Evolutionary conservation across 2,888 invertebrate genomes (phyloP), one percentile per base, ranked within the genome.

Genomic region (Phymatocera aterrima): DNA sequence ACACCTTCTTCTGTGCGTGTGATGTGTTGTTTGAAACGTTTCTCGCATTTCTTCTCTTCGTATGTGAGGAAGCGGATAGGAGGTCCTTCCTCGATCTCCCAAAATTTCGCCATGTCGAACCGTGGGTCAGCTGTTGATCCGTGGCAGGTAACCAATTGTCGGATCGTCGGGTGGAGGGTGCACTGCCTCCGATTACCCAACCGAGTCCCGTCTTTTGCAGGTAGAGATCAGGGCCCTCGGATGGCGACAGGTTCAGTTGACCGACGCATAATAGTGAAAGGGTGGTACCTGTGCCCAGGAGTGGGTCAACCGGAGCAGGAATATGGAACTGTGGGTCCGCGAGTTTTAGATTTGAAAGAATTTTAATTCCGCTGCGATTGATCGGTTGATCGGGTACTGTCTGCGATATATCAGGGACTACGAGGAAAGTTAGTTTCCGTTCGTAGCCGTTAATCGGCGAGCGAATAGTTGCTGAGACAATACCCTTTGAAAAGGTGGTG

Each of bases 171-270:
- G 0, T 40, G 21, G 65, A 40, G 46, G 64, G 43, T 15, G 60
- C 40, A 28, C 60, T 78, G 21, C 80, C 79, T 0, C 79, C 81
- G 65, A 82, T 60, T 15, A 82, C 51, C 82, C 81, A 82, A 21
- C 81, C 82, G 0, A 81, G 74, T 64, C 65, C 78, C 3, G 81
- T 79, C 37, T 79, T 78, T 54, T 81, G 82, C 1, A 81, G 28
- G n/a, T 40, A 34, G 1, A 57, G 24, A 57, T 57, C 57, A 12
- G 57, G 57, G 12, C 57, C 60, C 3, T 60, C 34, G 0, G 60
- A 2, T 21, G 40, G 0, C 0, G 80, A 75, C 0, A 81, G 18
- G 40, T 80, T 51, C 1, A 81, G 79, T 15, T 81, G 81, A 5
- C 83, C 83, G 10, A 81, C 28, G 60, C 77, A 79, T 12, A 80